Evolutionary conservation across 2,797 vertebrate genomes (phyloP).

Genomic region (Galaxias olidus): DNA sequence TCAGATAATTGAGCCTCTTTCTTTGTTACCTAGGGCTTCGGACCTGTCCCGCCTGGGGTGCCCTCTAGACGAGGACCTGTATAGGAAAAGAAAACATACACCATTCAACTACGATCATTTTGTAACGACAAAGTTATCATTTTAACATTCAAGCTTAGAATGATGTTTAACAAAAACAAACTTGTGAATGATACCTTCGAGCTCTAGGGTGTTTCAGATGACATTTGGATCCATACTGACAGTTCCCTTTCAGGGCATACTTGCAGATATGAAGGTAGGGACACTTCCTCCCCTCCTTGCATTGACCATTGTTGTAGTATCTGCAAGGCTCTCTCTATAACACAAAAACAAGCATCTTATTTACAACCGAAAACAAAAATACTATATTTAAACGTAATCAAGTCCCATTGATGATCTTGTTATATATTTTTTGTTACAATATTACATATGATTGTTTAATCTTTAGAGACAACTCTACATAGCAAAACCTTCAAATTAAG

Average conservation of each 20-base stretch:
- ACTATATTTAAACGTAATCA: too few relatives aligned
- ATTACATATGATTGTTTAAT: too few relatives aligned
- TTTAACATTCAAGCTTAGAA: too few relatives aligned
- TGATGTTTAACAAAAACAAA: too few relatives aligned
- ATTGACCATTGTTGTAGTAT: slow-evolving; percentile 63
- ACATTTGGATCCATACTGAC: slow-evolving; percentile 54
- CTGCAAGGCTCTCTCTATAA: slow-evolving; percentile 39
- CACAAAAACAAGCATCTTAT: background rate
- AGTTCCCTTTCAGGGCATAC: slow-evolving; percentile 51
- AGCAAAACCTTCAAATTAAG: too few relatives aligned
- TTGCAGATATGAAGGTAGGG: slow-evolving; percentile 61
- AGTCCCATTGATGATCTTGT: background rate
- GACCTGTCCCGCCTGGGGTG: background rate
- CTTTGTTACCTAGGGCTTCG: background rate
- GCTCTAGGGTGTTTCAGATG: slow-evolving; percentile 45
- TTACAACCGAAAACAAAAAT: too few relatives aligned
- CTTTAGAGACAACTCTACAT: too few relatives aligned
- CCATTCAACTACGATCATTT: too few relatives aligned
- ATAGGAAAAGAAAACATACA: too few relatives aligned
- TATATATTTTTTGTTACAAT: background rate
- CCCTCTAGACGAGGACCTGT: background rate
- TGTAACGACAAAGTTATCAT: too few relatives aligned
- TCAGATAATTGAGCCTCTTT: too few relatives aligned
- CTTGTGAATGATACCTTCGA: background rate
- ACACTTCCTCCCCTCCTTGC: slow-evolving; percentile 49